phyloP scores from a whole-genome alignment of 2,888 invertebrate genomes.

The Pterostichus madidus region DNA sequence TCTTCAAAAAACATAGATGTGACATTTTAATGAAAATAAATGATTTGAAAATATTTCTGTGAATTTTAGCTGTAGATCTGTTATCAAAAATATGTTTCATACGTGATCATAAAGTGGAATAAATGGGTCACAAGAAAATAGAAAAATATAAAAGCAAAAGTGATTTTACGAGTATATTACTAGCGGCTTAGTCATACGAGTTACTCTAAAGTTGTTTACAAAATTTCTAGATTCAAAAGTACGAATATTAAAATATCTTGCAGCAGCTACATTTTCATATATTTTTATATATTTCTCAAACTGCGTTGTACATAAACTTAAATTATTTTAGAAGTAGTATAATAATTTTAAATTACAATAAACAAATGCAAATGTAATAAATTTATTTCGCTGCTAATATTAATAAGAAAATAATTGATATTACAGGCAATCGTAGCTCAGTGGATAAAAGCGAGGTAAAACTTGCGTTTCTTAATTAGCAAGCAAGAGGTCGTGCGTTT shows the following conservation, averaged over 20 bases:
- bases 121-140: constrained; percentile 29
- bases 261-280: background rate
- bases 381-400: too few species aligned
- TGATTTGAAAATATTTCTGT: constrained; percentile 10
- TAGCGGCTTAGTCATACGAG: constrained; percentile 20
- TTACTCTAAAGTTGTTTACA: constrained; percentile 27
- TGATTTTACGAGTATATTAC: constrained; percentile 30
- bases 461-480: too few species aligned
- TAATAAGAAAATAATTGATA: too few species aligned
- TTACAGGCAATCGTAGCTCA: too few species aligned
- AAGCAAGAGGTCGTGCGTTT: too few species aligned
- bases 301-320: too few species aligned
- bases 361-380: too few species aligned
- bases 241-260: constrained; percentile 22
- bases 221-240: background rate
- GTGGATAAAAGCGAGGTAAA: too few species aligned
- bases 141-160: constrained; percentile 19
- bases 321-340: too few species aligned
- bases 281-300: background rate
- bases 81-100: constrained; percentile 18
- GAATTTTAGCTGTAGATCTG: constrained; percentile 14
- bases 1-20: constrained; percentile 5
- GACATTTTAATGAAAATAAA: constrained; percentile 19
- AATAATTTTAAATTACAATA: too few species aligned
- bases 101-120: constrained; percentile 24